Conservation (phyloP, 1,140 invertebrate species). For the Diabrotica undecimpunctata region DNA sequence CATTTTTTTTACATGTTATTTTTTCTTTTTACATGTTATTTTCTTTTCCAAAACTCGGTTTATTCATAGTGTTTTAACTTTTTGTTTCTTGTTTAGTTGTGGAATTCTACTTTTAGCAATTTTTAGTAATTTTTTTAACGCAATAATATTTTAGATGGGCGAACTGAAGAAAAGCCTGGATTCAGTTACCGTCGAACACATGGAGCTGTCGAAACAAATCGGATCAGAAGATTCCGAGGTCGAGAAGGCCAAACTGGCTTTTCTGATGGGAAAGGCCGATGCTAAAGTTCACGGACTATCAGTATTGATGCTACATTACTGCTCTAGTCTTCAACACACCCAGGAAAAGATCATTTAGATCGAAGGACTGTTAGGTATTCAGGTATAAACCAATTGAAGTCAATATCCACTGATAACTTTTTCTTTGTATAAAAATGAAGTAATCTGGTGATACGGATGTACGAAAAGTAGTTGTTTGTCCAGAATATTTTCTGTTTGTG, state of each 20-base stretch:
- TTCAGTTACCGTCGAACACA: conserved; percentile 55
- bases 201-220: conserved; percentile 49
- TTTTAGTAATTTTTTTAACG: no score
- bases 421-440: no score
- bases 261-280: conserved; percentile 62
- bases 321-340: conserved; percentile 66
- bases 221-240: conserved; percentile 50
- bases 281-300: conserved; percentile 75
- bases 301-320: conserved; percentile 81
- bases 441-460: no score
- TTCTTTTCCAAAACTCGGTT: no score
- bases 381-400: not conserved
- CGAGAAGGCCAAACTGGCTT: conserved; percentile 55
- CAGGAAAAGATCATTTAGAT: conserved; percentile 44
- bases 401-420: not conserved
- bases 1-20: no score
- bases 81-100: no score
- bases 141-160: conserved; percentile 56
- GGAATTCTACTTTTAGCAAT: no score
- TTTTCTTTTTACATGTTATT: no score
- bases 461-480: not conserved
- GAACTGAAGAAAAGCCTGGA: conserved; percentile 72
- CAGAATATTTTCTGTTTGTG: not conserved
- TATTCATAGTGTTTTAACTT: no score
- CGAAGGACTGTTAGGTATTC: not conserved